These are phyloP conservation scores for Lepilemur septentrionalis DNA, from an alignment of 2,797 vertebrate genomes.

Conservation along the genomic window DNA sequence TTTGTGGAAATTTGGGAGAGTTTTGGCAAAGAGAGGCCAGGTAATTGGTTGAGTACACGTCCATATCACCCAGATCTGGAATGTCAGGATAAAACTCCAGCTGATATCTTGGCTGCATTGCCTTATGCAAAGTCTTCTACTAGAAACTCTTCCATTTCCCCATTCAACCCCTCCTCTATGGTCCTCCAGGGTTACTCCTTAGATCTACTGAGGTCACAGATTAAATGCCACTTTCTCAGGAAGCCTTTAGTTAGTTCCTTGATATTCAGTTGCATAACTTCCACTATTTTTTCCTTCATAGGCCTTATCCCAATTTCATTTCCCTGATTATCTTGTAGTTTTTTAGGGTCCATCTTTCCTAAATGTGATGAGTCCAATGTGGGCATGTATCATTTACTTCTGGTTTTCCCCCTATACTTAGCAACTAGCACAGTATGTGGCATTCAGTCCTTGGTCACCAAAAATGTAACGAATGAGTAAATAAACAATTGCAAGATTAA, in stretches of 20 bases:
- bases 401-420: not conserved
- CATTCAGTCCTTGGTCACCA: not conserved
- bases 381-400: not conserved
- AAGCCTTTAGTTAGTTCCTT: not conserved
- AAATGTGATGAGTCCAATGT: not conserved
- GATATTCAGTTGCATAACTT: not conserved
- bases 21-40: not conserved
- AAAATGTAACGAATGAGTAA: not conserved
- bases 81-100: not conserved
- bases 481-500: not conserved
- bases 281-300: not conserved
- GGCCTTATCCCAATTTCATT: not conserved
- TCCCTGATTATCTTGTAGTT: not conserved
- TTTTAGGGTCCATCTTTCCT: not conserved
- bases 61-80: not conserved
- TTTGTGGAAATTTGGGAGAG: not conserved
- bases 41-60: not conserved
- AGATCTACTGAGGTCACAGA: not conserved
- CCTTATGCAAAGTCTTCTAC: not conserved
- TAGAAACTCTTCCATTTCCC: not conserved
- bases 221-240: not conserved
- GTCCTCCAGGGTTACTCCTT: not conserved
- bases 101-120: not conserved
- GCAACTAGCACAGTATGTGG: not conserved
- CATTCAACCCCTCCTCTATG: not conserved